Base-by-base conservation (phyloP, 37 sponge, comb jelly and placozoan genomes). In the Lycopodina hypogea region DNA sequence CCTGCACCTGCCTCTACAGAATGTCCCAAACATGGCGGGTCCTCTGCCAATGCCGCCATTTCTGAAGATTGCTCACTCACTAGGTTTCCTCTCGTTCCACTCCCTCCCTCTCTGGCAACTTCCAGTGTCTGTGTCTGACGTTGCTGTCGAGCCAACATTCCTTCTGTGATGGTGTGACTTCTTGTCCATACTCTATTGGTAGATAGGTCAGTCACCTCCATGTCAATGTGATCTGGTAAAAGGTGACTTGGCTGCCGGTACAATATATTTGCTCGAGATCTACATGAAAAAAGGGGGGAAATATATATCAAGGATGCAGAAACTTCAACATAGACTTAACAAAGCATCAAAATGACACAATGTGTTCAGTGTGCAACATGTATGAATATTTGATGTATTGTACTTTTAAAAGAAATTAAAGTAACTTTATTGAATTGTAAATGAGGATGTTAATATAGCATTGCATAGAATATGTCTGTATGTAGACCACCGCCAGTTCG, bases 141-240 rank as follows among this genome's bases (percentile, higher is more conserved):
- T 32, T 30, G 2, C 4, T 26, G 4, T 4, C 30, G 66, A 65
- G 66, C 2, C 12, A 65, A 32, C 18, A 19, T 32, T 24, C 66
- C 66, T 65, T 65, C 66, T 32, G 66, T 32, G 35, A 65, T 4
- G 35, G 34, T 65, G 30, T 65, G 66, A 11, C 66, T 65, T 30
- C 32, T 19, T 3, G 48, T 12, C 24, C 61, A 29, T 6, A 7
- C 15, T 6, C 17, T 28, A 17, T 12, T 17, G 6, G 29, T 28
- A 12, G 45, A 41, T n/a, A 41, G 48, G 59, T 69, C 38, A 0
- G 11, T 23, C 68, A 14, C 56, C 79, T 67, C 55, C 8, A 23
- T 51, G 11, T 68, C 68, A 8, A 8, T 32, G 0, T 15, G 2
- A 40, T 75, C 61, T 36, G 76, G 59, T 23, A 30, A 18, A 37